Evolutionary conservation across 1,140 invertebrate genomes (phyloP).

Genomic region (Bradynema listronoti): DNA sequence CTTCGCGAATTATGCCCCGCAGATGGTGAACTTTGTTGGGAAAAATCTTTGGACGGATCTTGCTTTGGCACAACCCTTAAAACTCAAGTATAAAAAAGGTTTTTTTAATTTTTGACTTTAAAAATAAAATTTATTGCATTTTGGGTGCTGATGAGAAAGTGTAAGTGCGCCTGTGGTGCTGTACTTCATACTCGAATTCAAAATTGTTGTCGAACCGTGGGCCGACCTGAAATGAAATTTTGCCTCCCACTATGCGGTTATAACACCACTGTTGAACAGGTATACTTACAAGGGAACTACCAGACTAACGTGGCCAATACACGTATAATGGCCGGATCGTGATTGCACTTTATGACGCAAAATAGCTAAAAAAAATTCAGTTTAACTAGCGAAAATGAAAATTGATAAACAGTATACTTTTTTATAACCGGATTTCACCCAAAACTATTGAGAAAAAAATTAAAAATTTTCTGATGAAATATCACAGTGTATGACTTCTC

Average conservation of each 20-base stretch:
- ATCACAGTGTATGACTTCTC: too few species aligned
- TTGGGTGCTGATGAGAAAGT: conserved; percentile 42
- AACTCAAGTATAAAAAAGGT: conserved; percentile 17
- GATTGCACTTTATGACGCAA: too few species aligned
- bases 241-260: conserved; percentile 52
- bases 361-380: conserved; percentile 1
- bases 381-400: neutral
- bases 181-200: conserved; percentile 47
- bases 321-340: neutral
- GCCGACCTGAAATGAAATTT: conserved; percentile 52
- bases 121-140: neutral
- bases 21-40: conserved; percentile 40
- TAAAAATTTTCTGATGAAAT: too few species aligned
- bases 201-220: conserved; percentile 49
- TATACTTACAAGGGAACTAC: conserved; percentile 6
- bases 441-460: neutral
- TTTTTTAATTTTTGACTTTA: neutral
- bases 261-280: conserved; percentile 53
- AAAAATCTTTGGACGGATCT: conserved; percentile 42
- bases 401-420: neutral
- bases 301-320: neutral
- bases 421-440: neutral
- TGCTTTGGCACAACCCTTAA: conserved; percentile 52
- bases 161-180: conserved; percentile 39
- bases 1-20: conserved; percentile 27